Evolutionary conservation across 2,888 invertebrate species (phyloP), one percentile per base, ranked within the genome.

Genomic region (Euspilapteryx auroguttella): DNA sequence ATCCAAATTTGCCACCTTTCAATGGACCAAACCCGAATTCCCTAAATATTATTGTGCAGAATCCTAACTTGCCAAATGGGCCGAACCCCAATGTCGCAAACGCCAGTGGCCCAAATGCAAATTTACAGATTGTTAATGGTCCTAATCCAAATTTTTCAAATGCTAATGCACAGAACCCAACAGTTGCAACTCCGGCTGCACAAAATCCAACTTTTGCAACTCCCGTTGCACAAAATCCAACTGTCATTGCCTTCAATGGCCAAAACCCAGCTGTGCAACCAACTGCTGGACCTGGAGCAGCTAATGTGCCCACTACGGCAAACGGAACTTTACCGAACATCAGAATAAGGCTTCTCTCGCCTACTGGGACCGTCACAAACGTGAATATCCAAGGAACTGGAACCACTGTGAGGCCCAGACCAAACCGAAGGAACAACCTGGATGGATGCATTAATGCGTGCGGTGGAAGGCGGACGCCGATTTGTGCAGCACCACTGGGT

Each of bases 401-500:
- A 12, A 27, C 29, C 3, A 32, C 31, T 4, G 30, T 27, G 20
- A 32, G 22, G n/a, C 23, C 26, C 3, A 36, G 30, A 23, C 59
- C 46, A 32, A n/a, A n/a, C n/a, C 56, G 39, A 12, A 41, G 38
- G 33, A 69, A 69, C 35, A 58, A 48, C 21, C 69, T 57, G 33
- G 66, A 69, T 3, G 42, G 47, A 2, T 75, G 75, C 37, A 34
- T 62, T 14, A 45, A 52, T 25, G 52, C 58, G 2, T 73, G 73
- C 34, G 56, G 42, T 26, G 62, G 54, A 5, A 52, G 39, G 27
- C 61, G 50, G 36, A 50, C 57, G 12, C 64, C 61, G 1, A 57
- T 75, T 32, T 75, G 75, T 33, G 59, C 62, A 14, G 49, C 52
- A 2, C 73, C 73, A 2, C 34, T 55, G 14, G 53, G 62, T 1